phyloP scores from a whole-genome alignment of 2,888 invertebrate genomes.

The Chymomyza amoena region DNA sequence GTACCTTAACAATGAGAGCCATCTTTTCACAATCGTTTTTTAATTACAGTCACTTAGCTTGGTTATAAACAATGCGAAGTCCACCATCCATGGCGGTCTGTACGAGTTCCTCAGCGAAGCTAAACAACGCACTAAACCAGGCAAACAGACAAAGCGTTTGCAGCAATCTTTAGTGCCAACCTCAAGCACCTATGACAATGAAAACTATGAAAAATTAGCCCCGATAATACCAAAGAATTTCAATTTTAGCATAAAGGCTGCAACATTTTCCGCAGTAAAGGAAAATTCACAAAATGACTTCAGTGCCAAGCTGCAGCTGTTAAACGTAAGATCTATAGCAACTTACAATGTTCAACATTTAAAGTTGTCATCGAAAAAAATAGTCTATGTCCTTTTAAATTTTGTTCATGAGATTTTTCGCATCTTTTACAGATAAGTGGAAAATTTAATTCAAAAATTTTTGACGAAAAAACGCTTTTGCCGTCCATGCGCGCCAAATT shows the following conservation, averaged over 20 bases:
- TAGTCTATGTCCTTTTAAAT: neutral
- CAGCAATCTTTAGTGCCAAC: slow-evolving; percentile 24
- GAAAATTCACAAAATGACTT: slow-evolving; percentile 86
- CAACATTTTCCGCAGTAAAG: slow-evolving; percentile 84
- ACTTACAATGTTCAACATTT: neutral
- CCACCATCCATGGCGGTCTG: slow-evolving; percentile 80
- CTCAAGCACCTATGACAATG: slow-evolving; percentile 73
- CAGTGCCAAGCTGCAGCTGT: slow-evolving; percentile 84
- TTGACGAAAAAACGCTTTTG: slow-evolving; percentile 77
- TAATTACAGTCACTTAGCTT: slow-evolving; percentile 77
- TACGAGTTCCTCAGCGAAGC: slow-evolving; percentile 79
- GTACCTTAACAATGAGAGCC: neutral
- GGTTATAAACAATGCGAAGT: slow-evolving; percentile 79
- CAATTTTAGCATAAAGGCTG: slow-evolving; percentile 86
- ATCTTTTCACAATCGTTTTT: neutral
- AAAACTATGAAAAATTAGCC: slow-evolving; percentile 83
- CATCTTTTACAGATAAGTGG: slow-evolving; percentile 80
- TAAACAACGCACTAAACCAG: slow-evolving; percentile 72
- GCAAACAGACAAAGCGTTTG: slow-evolving; percentile 24
- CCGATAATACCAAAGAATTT: slow-evolving; percentile 92
- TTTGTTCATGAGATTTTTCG: neutral
- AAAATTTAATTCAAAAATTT: slow-evolving; percentile 80
- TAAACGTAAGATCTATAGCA: slow-evolving; percentile 81
- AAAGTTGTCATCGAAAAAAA: neutral
- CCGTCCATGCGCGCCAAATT: slow-evolving; percentile 83